Conservation (phyloP, 2,113 vertebrate species). For the Xenopus laevis region DNA sequence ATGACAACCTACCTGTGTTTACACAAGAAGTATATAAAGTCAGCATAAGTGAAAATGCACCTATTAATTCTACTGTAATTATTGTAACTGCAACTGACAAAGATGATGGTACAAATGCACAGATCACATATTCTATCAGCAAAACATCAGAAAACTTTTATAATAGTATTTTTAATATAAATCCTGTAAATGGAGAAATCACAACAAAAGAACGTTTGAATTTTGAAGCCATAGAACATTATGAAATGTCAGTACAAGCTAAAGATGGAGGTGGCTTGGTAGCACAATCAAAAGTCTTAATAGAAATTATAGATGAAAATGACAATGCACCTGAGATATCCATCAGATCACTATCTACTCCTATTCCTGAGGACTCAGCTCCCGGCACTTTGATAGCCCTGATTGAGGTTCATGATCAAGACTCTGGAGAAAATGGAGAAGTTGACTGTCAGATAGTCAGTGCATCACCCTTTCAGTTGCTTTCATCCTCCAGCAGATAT, state of each 20-base stretch:
- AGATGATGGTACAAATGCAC: conserved; percentile 57
- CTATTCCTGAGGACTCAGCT: conserved; percentile 60
- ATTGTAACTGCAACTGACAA: conserved; percentile 56
- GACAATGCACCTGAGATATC: conserved; percentile 59
- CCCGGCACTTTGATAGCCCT: conserved; percentile 60
- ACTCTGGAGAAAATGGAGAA: conserved; percentile 58
- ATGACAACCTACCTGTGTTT: conserved; percentile 61
- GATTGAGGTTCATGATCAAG: conserved; percentile 65
- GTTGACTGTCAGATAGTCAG: conserved; percentile 60
- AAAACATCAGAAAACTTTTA: conserved; percentile 59
- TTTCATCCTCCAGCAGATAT: conserved; percentile 56
- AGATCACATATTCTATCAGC: conserved; percentile 64
- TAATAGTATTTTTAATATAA: conserved; percentile 62
- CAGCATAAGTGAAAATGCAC: conserved; percentile 54
- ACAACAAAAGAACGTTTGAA: conserved; percentile 59
- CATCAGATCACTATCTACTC: conserved; percentile 47
- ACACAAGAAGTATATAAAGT: conserved; percentile 50
- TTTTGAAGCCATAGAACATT: conserved; percentile 64
- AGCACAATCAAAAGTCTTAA: conserved; percentile 54
- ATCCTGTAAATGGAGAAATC: conserved; percentile 64
- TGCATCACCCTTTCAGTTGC: conserved; percentile 61
- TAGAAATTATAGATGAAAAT: conserved; percentile 65
- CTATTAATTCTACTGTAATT: conserved; percentile 48
- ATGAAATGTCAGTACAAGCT: conserved; percentile 65
- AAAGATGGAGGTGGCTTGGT: conserved; percentile 64